Conservation (phyloP, 2,797 vertebrate genomes). For the Gambusia yucatana region DNA sequence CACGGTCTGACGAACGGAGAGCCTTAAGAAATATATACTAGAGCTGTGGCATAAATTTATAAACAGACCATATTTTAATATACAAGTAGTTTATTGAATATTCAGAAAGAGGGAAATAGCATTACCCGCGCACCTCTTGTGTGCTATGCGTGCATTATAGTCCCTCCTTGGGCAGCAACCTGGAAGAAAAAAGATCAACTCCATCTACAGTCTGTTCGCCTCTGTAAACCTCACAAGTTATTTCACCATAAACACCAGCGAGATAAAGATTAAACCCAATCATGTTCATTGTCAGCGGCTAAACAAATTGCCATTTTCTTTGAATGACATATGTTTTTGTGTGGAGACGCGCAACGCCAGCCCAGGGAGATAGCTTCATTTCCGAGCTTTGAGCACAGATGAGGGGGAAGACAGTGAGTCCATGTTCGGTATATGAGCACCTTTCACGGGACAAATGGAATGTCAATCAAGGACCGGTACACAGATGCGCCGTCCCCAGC, state of each 20-base stretch:
- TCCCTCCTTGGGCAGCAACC: slow-evolving; percentile 20
- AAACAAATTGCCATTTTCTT: slow-evolving; percentile 74
- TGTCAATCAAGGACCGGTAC: slow-evolving; percentile 80
- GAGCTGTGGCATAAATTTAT: slow-evolving; percentile 74
- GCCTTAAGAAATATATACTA: slow-evolving; percentile 74
- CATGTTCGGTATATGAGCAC: slow-evolving; percentile 82
- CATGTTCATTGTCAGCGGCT: slow-evolving; percentile 73
- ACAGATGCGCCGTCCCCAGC: slow-evolving; percentile 66
- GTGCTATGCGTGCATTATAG: slow-evolving; percentile 22
- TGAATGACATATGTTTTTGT: slow-evolving; percentile 79
- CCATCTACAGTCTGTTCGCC: slow-evolving; percentile 10
- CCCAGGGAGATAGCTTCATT: slow-evolving; percentile 69
- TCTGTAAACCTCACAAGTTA: slow-evolving; percentile 19
- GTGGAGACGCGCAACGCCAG: slow-evolving; percentile 38
- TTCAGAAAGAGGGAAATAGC: slow-evolving; percentile 65
- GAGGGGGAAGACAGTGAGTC: slow-evolving; percentile 68
- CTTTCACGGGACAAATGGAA: slow-evolving; percentile 85
- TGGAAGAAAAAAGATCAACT: slow-evolving; percentile 12
- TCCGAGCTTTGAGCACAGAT: slow-evolving; percentile 73
- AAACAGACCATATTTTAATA: slow-evolving; percentile 77
- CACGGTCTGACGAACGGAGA: slow-evolving; percentile 76
- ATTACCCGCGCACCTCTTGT: slow-evolving; percentile 38
- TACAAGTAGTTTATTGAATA: slow-evolving; percentile 71
- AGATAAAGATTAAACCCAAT: slow-evolving; percentile 53
- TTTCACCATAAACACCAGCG: slow-evolving; percentile 35